Conservation (phyloP, 1,140 invertebrate genomes). For the Ericerus pela region DNA sequence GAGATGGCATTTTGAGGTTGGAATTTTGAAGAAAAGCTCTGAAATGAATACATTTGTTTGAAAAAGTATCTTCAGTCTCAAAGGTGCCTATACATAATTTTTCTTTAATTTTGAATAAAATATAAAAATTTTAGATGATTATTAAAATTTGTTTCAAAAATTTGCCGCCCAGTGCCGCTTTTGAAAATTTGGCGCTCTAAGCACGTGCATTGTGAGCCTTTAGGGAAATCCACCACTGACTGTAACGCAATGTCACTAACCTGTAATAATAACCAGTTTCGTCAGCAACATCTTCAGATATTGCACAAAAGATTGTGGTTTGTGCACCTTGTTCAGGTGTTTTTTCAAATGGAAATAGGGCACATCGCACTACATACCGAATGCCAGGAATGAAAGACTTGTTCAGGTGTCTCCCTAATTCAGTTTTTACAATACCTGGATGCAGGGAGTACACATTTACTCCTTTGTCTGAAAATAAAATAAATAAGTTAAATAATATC, state of each 20-base stretch:
- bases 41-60: too few species aligned
- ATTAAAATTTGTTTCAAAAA: not conserved
- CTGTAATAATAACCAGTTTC: constrained; percentile 48
- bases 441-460: constrained; percentile 53
- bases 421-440: constrained; percentile 56
- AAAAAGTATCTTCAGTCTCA: too few species aligned
- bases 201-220: too few species aligned
- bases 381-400: constrained; percentile 33
- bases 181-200: too few species aligned
- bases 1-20: too few species aligned
- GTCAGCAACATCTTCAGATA: constrained; percentile 47
- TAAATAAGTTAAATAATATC: not conserved
- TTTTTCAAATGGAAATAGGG: constrained; percentile 38
- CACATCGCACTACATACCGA: constrained; percentile 22
- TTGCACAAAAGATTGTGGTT: constrained; percentile 59
- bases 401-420: constrained; percentile 52
- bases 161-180: too few species aligned
- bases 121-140: not conserved
- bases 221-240: too few species aligned
- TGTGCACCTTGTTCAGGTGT: constrained; percentile 53
- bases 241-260: too few species aligned
- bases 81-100: too few species aligned
- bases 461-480: constrained; percentile 27
- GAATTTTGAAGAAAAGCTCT: too few species aligned
- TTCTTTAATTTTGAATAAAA: too few species aligned